Evolutionary conservation across 2,797 vertebrate genomes (phyloP), one percentile per base, ranked within the genome.

Genomic region (Microctenopoma stevenorrisi): DNA sequence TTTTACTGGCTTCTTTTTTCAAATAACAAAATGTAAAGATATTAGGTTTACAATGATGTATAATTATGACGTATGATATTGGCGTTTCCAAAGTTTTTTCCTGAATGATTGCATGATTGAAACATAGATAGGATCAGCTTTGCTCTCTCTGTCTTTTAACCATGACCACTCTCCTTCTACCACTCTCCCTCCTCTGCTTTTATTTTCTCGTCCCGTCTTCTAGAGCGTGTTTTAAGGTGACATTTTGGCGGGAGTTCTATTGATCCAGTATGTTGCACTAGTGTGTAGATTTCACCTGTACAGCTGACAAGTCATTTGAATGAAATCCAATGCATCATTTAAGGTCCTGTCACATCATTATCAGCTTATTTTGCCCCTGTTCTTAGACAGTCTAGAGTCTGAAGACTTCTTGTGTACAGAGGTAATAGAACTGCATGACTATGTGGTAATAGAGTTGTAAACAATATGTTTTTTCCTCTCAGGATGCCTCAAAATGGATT

Each of bases 251-350:
- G 74, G 77, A 78, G 72, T 64, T 65, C 49, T 63, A 85, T 88
- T 25, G 87, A 92, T 89, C 72, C 7, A 40, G 61, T 33, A 3
- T 9, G 15, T 42, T 64, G 66, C 73, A 42, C 66, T 76, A 26
- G 68, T 89, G 89, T 89, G 86, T 83, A 69, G 81, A 73, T 89
- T 90, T 89, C 82, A 84, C 68, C 78, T 71, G 55, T 61, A 66
- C 55, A 86, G 89, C 90, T 91, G 89, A 91, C 81, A 4, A 69
- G 74, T 68, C 81, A 81, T 57, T 83, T 82, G 74, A 74, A 87
- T 78, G 84, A 84, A 86, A 91, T 85, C 88, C 78, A 89, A 83
- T 72, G 13, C 47, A n/a, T 79, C 81, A 61, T 81, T 85, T 42
- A 79, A 76, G 68, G 81, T 78, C 64, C 71, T 72, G 70, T 55